A percentile compares a stretch with the other conserved stretches of the same genome.
Conservation (phyloP, 2,888 invertebrate species). For the Disparrhopalites patrizii region DNA sequence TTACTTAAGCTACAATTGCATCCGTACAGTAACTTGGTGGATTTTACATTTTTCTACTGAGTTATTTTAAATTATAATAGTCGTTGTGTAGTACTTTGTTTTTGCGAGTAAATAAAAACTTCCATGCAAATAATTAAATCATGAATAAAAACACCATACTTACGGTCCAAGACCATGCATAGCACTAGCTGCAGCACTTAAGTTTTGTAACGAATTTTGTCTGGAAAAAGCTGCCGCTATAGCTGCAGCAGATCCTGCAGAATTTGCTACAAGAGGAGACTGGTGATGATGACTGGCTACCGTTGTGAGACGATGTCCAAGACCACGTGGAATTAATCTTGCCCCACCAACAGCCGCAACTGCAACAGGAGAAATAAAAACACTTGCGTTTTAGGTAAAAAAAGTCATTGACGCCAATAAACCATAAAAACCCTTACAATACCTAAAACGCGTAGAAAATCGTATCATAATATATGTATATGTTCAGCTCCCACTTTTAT, state of each 20-base stretch:
- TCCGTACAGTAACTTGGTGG: no score
- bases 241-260: slow-evolving; percentile 66
- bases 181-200: slow-evolving; percentile 50
- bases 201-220: slow-evolving; percentile 66
- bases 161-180: slow-evolving; percentile 49
- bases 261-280: slow-evolving; percentile 50
- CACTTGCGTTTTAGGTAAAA: not conserved
- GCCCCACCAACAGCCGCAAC: slow-evolving; percentile 79
- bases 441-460: no score
- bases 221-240: slow-evolving; percentile 64
- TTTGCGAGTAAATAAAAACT: no score
- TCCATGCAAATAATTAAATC: no score
- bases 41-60: no score
- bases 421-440: slow-evolving; percentile 12
- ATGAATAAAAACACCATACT: slow-evolving; percentile 26
- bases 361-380: no score
- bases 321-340: slow-evolving; percentile 73
- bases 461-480: no score
- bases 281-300: slow-evolving; percentile 44
- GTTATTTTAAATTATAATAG: no score
- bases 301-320: slow-evolving; percentile 47
- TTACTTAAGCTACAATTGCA: no score
- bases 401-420: no score
- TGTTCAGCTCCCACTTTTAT: no score
- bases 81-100: no score